Base-by-base conservation (phyloP, 1,140 invertebrate genomes). In the Trachymyrmex cornetzi region DNA sequence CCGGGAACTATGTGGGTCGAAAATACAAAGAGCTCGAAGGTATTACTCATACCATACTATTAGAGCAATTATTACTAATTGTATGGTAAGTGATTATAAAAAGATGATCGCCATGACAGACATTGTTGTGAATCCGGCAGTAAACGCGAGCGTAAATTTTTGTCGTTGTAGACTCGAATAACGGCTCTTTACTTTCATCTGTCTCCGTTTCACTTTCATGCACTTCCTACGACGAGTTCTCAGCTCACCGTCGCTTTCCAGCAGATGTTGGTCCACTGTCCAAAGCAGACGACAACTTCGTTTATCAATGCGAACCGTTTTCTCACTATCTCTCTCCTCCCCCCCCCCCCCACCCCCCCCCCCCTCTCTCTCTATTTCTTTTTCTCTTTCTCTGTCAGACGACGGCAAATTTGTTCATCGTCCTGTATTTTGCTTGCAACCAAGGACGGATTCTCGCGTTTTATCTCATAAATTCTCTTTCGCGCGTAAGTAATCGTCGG, bases 401-500 rank as follows among this genome's bases (percentile, higher is more conserved):
- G 30, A n/a, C 24, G 7, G 81, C 12, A 75, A 74, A 61, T 75
- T 74, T 72, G 69, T 75, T 66, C 81, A 38, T 85, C 81, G 38
- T 38, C 19, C 72, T 64, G n/a, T 72, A 81, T 87, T 81, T 88
- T 48, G 71, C 85, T 59, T 34, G 19, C n/a, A 48, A 44, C 24
- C 66, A 67, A 63, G 64, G 48, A 67, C 22, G 50, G 67, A 85
- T 80, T 12, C 64, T 69, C 48, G 24, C 67, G 44, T 72, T 87
- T 87, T 84, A 72, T 72, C 88, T 55, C 59, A 48, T 64, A 34
- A 57, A 77, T 79, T 66, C 64, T 64, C 22, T 75, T 81, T 38
- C 66, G 61, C 72, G 55, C 57, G 72, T 77, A 79, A 82, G 79
- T 87, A 89, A 89, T 87, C 86, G 85, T 61, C 64, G 55, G 79